Evolutionary conservation across 1,140 invertebrate genomes (phyloP), one percentile per base, ranked within the genome.

Genomic region (Lysiphlebus fabarum): DNA sequence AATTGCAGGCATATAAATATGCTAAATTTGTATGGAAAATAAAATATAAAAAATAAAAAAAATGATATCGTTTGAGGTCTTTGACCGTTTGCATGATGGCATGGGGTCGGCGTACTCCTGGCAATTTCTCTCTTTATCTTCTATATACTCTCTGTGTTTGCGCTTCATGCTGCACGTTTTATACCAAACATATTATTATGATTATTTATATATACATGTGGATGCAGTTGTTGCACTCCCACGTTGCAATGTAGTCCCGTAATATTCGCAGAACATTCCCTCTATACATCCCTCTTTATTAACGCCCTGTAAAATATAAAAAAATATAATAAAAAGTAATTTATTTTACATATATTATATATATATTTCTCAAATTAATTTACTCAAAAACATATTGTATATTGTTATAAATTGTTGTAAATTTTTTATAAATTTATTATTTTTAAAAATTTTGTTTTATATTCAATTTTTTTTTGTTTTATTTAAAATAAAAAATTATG

Each of bases 201-300:
- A n/a, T n/a, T n/a, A n/a, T n/a, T n/a, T n/a, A n/a, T n/a, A n/a
- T 61, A 62, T 66, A 63, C 64, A 62, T 66, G 59, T 61, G 38
- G 51, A 56, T 64, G 57, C 63, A 70, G 63, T 68, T 65, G 68
- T 65, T 74, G 71, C 71, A 78, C 76, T 77, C 76, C 76, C 76
- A 78, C 77, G 75, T 78, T 69, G 71, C 70, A 70, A 75, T 76
- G 71, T 56, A 71, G 74, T 80, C 75, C 78, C 78, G 78, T 80
- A 80, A 80, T 69, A 73, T 79, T 80, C 77, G 74, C 71, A 70
- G 78, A 79, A 79, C 56, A 62, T 58, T 65, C 54, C 58, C 49
- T 38, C 56, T 17, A 41, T 59, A 56, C 53, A 45, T 58, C 56
- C 47, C 49, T 40, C 38, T 38, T n/a, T 41, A 53, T 43, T 55